A percentile compares a stretch with the other conserved stretches of the same genome.
These are phyloP conservation scores for Hermodice carunculata DNA, from an alignment of 2,888 invertebrate species.

Conservation along the genomic window DNA sequence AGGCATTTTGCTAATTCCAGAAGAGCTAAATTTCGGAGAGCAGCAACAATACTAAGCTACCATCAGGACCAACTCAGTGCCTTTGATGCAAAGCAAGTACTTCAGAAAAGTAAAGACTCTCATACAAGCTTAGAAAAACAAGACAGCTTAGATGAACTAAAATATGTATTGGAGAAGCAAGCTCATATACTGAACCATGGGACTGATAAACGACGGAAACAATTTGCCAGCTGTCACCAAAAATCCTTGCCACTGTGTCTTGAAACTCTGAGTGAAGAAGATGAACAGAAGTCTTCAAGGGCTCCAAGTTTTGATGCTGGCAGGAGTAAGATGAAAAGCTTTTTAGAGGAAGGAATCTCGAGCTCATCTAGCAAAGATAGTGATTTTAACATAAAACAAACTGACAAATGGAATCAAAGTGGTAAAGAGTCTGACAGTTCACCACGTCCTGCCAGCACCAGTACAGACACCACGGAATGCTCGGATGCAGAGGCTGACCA, in stretches of 20 bases:
- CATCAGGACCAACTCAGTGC: not conserved
- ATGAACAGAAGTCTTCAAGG: constrained; percentile 9
- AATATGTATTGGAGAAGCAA: constrained; percentile 6
- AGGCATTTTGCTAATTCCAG: not conserved
- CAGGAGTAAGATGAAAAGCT: not conserved
- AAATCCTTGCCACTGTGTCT: constrained; percentile 10
- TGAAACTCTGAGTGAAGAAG: constrained; percentile 18
- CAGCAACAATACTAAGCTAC: constrained; percentile 9
- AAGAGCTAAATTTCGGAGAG: not conserved
- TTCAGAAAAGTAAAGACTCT: not conserved
- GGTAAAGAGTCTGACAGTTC: no score
- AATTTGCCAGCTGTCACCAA: not conserved
- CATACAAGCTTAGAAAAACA: not conserved
- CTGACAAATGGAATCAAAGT: no score
- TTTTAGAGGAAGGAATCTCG: constrained; percentile 3
- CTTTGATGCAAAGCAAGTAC: no score
- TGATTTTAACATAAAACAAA: no score
- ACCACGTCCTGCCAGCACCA: not conserved
- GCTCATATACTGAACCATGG: not conserved
- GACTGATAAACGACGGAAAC: not conserved
- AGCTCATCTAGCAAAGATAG: not conserved
- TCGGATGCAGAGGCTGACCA: not conserved
- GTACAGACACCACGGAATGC: not conserved
- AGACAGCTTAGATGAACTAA: constrained; percentile 8
- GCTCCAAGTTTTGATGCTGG: constrained; percentile 2